A percentile compares a stretch with the other conserved stretches of the same genome.
These are phyloP conservation scores for Phthorimaea operculella DNA, from an alignment of 1,140 invertebrate species.

Conservation along the genomic window DNA sequence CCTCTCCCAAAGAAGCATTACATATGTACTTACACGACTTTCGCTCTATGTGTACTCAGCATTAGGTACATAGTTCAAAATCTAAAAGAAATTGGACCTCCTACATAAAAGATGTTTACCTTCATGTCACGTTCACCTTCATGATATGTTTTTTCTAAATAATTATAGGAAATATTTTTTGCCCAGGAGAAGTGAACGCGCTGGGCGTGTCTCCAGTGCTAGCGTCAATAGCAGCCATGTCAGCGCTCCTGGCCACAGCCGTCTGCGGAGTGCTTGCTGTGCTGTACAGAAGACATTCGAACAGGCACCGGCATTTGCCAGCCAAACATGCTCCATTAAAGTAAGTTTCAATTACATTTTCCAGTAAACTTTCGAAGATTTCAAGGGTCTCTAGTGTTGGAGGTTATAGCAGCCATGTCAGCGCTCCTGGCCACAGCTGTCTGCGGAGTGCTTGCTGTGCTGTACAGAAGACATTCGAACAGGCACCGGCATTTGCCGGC, in stretches of 20 bases:
- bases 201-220: conserved; percentile 78
- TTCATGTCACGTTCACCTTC: no score
- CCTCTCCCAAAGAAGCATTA: no score
- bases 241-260: conserved; percentile 74
- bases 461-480: conserved; percentile 72
- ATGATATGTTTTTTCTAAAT: no score
- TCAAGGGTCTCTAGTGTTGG: conserved; percentile 77
- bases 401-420: conserved; percentile 77
- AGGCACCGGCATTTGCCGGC: conserved; percentile 68
- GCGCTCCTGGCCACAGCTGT: conserved; percentile 76
- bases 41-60: no score
- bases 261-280: conserved; percentile 78
- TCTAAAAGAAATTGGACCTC: no score
- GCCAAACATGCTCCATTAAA: conserved; percentile 74
- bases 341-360: conserved; percentile 27
- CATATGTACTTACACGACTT: no score
- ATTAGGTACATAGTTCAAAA: no score
- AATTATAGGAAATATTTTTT: not conserved
- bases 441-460: conserved; percentile 76
- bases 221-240: conserved; percentile 76
- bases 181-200: conserved; percentile 52
- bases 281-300: conserved; percentile 72
- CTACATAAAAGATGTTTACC: no score
- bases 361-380: no score
- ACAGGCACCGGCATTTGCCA: conserved; percentile 64